Percentiles rank a stretch among this genome's conserved stretches.
These are phyloP conservation scores for Halcyon leucocephala DNA, from an alignment of 2,797 vertebrate species.

Conservation along the genomic window DNA sequence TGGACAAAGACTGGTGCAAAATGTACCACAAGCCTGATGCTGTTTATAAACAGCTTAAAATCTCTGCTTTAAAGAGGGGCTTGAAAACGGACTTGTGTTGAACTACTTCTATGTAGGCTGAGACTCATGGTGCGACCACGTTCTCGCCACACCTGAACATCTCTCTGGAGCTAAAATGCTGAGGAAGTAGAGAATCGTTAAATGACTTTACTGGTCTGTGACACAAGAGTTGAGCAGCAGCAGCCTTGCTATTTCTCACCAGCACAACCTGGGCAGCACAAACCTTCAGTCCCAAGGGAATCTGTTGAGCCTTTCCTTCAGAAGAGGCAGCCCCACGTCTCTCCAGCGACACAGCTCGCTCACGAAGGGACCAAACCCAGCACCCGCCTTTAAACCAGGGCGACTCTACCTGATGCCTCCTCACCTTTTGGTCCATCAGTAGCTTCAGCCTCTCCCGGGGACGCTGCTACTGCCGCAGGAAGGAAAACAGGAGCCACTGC, in stretches of 20 bases:
- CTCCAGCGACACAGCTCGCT: accelerated
- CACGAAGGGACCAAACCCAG: not conserved
- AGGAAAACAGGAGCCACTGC: not conserved
- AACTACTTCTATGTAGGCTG: accelerated
- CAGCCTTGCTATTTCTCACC: not conserved
- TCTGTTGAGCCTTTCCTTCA: accelerated
- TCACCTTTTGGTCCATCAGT: not conserved
- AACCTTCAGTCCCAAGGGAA: accelerated
- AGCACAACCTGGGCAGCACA: accelerated
- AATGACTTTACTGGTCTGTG: not conserved
- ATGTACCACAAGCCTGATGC: accelerated
- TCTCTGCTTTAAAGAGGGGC: not conserved
- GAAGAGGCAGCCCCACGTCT: accelerated
- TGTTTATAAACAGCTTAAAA: not conserved
- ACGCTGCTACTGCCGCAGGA: not conserved
- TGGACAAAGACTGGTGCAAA: not conserved
- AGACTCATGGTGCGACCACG: accelerated
- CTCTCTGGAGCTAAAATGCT: not conserved
- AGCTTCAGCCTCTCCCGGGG: not conserved
- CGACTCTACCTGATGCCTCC: not conserved
- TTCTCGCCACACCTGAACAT: accelerated
- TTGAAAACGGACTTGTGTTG: accelerated
- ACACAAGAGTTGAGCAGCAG: not conserved
- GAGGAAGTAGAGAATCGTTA: accelerated
- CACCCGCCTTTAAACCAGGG: accelerated